phyloP scores from a whole-genome alignment of 2,113 vertebrate species.

The Heterochromis multidens region DNA sequence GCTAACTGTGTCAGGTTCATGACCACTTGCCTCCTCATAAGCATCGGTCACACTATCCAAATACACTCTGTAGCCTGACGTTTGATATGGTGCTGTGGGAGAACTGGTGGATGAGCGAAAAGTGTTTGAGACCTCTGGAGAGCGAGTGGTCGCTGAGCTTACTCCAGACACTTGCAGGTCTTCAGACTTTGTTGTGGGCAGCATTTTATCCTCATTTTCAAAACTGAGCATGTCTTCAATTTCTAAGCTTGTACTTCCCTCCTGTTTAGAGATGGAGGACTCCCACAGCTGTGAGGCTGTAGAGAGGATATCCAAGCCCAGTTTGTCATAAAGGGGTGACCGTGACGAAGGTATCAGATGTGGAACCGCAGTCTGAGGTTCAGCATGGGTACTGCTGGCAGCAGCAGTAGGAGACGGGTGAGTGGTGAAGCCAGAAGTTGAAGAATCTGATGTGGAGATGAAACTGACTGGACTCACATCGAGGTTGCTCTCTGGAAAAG shows the following conservation, averaged over 20 bases:
- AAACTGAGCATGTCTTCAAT: conserved; percentile 17
- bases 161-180: conserved; percentile 1
- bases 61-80: conserved; percentile 11
- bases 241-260: conserved; percentile 61
- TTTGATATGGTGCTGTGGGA: not conserved
- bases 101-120: not conserved
- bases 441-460: conserved; percentile 4
- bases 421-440: conserved; percentile 1
- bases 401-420: not conserved
- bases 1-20: conserved; percentile 26
- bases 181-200: not conserved
- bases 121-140: not conserved
- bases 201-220: conserved; percentile 20
- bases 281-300: conserved; percentile 30
- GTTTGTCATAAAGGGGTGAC: not conserved
- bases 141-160: not conserved
- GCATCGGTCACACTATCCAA: conserved; percentile 10
- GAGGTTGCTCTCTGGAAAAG: conserved; percentile 48
- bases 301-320: not conserved
- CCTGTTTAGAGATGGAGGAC: conserved; percentile 26
- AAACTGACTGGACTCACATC: not conserved
- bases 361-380: not conserved
- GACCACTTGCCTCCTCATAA: conserved; percentile 50
- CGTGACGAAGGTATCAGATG: not conserved
- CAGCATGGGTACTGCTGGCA: not conserved